A percentile compares a stretch with the other conserved stretches of the same genome.
phyloP scores from a whole-genome alignment of 2,888 invertebrate species.

The Hyles lineata region DNA sequence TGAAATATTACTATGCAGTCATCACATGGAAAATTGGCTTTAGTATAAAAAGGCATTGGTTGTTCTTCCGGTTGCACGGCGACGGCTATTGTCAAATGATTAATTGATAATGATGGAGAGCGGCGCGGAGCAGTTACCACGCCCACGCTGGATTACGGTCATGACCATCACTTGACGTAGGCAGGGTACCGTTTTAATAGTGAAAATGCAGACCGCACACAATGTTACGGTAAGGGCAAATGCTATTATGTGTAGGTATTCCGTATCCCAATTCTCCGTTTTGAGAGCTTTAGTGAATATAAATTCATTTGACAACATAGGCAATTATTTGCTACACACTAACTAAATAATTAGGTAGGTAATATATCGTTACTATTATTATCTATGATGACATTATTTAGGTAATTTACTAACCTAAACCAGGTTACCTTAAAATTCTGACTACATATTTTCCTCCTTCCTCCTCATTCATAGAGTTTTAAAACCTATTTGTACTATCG shows the following conservation, averaged over 20 bases:
- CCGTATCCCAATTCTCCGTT: not conserved
- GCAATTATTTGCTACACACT: not conserved
- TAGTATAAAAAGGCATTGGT: conserved; percentile 5
- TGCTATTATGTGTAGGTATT: not conserved
- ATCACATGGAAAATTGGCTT: conserved; percentile 5
- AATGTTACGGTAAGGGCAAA: conserved; percentile 15
- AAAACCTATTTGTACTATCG: too few species aligned
- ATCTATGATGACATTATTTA: too few species aligned
- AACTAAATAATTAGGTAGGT: not conserved
- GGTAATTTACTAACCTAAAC: too few species aligned
- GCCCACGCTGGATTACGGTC: conserved; percentile 44
- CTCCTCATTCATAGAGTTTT: too few species aligned
- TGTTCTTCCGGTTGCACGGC: conserved; percentile 9
- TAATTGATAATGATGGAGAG: conserved; percentile 30
- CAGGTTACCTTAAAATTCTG: too few species aligned
- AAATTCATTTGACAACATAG: not conserved
- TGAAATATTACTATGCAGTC: conserved; percentile 1
- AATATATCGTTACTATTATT: not conserved
- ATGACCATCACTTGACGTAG: conserved; percentile 40
- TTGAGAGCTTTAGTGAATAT: not conserved
- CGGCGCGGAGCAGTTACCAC: conserved; percentile 35
- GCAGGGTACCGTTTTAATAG: conserved; percentile 38
- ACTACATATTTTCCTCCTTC: too few species aligned
- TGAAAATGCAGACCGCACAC: conserved; percentile 35
- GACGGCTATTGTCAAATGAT: conserved; percentile 19